Base-by-base conservation (phyloP, 2,797 vertebrate species). In the Aselliscus stoliczkanus region DNA sequence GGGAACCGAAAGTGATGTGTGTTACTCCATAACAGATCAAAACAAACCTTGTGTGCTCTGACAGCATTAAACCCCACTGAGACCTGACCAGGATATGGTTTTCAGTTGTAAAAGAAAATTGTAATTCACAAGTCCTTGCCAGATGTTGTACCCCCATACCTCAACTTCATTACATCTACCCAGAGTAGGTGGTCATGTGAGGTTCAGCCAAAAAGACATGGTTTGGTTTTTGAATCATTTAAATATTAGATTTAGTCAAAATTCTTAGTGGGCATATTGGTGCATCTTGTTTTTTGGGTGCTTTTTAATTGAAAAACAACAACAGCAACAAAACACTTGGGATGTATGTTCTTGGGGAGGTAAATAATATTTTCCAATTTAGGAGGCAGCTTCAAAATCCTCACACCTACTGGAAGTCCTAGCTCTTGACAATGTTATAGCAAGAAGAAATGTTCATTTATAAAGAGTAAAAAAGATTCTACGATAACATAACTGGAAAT, bases 41-140 rank as follows among this genome's bases (percentile, higher is more conserved):
- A 98, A 98, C 98, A 98, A 98, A 98, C 97, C 97, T 97, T 97
- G 98, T 98, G 96, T 94, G 97, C 97, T 98, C 98, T 98, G 98
- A 98, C 98, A 98, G 98, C 98, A 97, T 97, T 97, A 98, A 98
- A 97, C 96, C 98, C 98, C 98, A 95, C 96, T 96, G 98, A 98
- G 98, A 98, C 98, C 97, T 97, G 97, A 97, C 98, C 97, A 98
- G 98, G 98, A 98, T 98, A 98, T 98, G 97, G 97, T 98, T 98
- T 98, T 98, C 97, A 98, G 98, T 98, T 98, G 97, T 98, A 98
- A 98, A 98, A 98, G 98, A 98, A 98, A 98, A 98, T 98, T 97
- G 97, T 98, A 98, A 98, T 98, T 98, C 98, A 97, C 98, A 97
- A 98, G 98, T 97, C 90, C 95, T 97, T 98, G 97, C 98, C 98